Evolutionary conservation across 2,113 vertebrate genomes (phyloP).

Genomic region (Etheostoma cragini): DNA sequence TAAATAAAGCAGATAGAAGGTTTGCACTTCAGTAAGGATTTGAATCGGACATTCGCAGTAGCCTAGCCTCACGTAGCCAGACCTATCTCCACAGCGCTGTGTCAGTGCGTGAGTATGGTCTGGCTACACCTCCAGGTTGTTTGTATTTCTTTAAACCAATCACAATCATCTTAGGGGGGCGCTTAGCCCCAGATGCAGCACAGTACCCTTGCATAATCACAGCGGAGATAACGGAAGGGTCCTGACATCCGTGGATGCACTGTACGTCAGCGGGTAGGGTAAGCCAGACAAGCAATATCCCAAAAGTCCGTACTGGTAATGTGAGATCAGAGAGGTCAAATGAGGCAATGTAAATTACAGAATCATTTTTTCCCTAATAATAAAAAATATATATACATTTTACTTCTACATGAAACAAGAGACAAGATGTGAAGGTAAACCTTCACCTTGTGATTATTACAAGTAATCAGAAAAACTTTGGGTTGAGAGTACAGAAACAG

Average conservation of each 20-base stretch:
- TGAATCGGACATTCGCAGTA: neutral
- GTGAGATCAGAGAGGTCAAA: constrained; percentile 1
- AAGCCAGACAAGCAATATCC: neutral
- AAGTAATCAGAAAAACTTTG: constrained; percentile 9
- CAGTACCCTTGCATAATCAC: too few relatives aligned
- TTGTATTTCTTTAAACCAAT: too few relatives aligned
- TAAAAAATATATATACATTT: neutral
- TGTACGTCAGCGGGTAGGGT: too few relatives aligned
- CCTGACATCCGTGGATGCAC: too few relatives aligned
- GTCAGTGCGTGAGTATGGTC: too few relatives aligned
- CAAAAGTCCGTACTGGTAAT: neutral
- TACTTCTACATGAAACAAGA: neutral
- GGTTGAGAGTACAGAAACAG: neutral
- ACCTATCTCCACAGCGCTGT: too few relatives aligned
- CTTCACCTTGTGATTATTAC: constrained; percentile 12
- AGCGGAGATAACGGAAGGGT: too few relatives aligned
- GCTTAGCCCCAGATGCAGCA: too few relatives aligned
- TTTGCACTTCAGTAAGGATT: constrained; percentile 15
- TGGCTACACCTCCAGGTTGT: too few relatives aligned
- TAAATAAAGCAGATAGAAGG: constrained; percentile 26
- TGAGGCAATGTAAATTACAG: neutral
- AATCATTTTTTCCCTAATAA: neutral
- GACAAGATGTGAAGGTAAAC: neutral
- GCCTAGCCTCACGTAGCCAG: neutral
- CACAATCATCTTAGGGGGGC: too few relatives aligned